Conservation (phyloP, 2,888 invertebrate genomes). For the Hirtodrosophila histrioides region DNA sequence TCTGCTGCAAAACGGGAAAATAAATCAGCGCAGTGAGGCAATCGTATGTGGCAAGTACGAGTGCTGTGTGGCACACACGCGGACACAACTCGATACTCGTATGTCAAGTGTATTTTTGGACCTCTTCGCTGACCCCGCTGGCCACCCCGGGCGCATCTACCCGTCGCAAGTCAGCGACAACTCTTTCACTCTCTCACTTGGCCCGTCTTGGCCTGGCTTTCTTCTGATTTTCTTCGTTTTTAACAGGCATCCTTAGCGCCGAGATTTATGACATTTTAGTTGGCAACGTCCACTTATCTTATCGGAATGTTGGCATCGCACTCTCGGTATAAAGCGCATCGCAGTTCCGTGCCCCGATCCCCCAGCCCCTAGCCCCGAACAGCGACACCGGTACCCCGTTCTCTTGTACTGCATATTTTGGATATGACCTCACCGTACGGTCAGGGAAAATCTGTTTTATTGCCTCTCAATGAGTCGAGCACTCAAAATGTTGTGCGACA, state of each 20-base stretch:
- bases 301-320: slow-evolving; percentile 84
- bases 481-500: slow-evolving; percentile 44
- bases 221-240: slow-evolving; percentile 55
- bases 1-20: slow-evolving; percentile 84
- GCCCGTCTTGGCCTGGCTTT: slow-evolving; percentile 45
- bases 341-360: neutral
- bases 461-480: slow-evolving; percentile 50
- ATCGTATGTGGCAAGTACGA: slow-evolving; percentile 45
- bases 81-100: slow-evolving; percentile 47
- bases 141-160: slow-evolving; percentile 37
- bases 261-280: slow-evolving; percentile 84
- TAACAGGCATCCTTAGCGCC: slow-evolving; percentile 82
- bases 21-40: slow-evolving; percentile 82
- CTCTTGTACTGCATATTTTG: slow-evolving; percentile 60
- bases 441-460: slow-evolving; percentile 48
- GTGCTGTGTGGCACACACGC: slow-evolving; percentile 43
- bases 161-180: slow-evolving; percentile 66
- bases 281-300: slow-evolving; percentile 85
- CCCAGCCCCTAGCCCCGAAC: no score
- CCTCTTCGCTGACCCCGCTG: slow-evolving; percentile 50
- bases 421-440: slow-evolving; percentile 61
- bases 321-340: slow-evolving; percentile 27
- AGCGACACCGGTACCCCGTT: neutral
- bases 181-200: slow-evolving; percentile 64
- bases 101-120: slow-evolving; percentile 75